Conservation (phyloP, 2,888 invertebrate genomes). For the Silvanus unidentatus region DNA sequence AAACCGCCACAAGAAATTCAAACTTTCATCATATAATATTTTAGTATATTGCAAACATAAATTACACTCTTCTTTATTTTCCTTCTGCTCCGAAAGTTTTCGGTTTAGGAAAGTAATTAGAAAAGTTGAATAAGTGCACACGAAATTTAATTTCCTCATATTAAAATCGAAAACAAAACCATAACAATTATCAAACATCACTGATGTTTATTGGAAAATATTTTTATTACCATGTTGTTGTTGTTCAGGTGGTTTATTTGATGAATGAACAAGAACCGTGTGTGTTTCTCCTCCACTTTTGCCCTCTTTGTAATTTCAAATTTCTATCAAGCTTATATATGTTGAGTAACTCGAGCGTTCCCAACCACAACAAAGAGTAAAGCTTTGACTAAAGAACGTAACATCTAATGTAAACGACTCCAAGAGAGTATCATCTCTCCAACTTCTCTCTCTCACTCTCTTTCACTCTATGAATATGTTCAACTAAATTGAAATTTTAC, state of each 20-base stretch:
- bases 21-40: neutral
- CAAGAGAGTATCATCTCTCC: conserved; percentile 22
- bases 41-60: neutral
- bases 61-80: conserved; percentile 2
- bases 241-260: conserved; percentile 21
- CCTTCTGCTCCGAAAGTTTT: neutral
- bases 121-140: neutral
- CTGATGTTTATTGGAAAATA: no score
- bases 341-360: conserved; percentile 23
- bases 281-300: no score
- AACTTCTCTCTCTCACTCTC: no score
- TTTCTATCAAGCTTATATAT: conserved; percentile 31
- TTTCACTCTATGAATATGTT: no score
- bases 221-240: no score
- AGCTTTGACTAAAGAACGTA: conserved; percentile 31
- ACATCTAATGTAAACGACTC: conserved; percentile 33
- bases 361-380: conserved; percentile 30
- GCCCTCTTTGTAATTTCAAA: conserved; percentile 30
- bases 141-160: no score
- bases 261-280: conserved; percentile 21
- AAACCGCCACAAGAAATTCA: conserved; percentile 1
- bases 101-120: neutral
- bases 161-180: no score
- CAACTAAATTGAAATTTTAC: conserved; percentile 27
- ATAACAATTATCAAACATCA: no score